Percentiles rank a stretch among this genome's conserved stretches.
These are phyloP conservation scores for Glaucomys volans DNA, from an alignment of 2,113 vertebrate species.

Conservation along the genomic window DNA sequence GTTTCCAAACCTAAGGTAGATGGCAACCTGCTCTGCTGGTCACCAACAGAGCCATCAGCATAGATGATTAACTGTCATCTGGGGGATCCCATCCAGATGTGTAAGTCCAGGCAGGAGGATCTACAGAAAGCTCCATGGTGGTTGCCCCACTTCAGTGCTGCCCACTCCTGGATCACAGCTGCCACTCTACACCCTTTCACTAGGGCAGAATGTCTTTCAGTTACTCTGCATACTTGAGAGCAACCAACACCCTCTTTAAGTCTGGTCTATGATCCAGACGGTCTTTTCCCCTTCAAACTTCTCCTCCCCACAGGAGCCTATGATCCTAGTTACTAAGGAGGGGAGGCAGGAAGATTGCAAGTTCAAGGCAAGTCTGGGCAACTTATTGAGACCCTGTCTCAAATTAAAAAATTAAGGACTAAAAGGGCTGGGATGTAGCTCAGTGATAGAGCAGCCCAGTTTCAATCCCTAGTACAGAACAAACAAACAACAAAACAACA, in stretches of 20 bases:
- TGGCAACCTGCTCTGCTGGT: too few relatives aligned
- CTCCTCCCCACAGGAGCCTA: neutral
- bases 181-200: neutral
- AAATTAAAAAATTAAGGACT: neutral
- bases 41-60: neutral
- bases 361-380: neutral
- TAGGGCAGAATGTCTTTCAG: neutral
- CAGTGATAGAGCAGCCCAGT: too few relatives aligned
- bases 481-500: neutral
- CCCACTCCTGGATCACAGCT: neutral
- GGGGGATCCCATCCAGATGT: neutral
- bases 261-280: too few relatives aligned
- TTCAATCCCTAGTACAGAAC: neutral
- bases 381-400: neutral
- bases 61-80: neutral
- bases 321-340: too few relatives aligned
- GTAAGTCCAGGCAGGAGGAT: neutral
- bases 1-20: too few relatives aligned
- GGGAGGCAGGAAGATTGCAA: neutral
- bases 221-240: neutral
- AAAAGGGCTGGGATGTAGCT: neutral
- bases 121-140: neutral
- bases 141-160: neutral
- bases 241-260: neutral
- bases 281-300: neutral